These are phyloP conservation scores for Datnioides undecimradiatus DNA, from an alignment of 2,113 vertebrate genomes.

Conservation along the genomic window DNA sequence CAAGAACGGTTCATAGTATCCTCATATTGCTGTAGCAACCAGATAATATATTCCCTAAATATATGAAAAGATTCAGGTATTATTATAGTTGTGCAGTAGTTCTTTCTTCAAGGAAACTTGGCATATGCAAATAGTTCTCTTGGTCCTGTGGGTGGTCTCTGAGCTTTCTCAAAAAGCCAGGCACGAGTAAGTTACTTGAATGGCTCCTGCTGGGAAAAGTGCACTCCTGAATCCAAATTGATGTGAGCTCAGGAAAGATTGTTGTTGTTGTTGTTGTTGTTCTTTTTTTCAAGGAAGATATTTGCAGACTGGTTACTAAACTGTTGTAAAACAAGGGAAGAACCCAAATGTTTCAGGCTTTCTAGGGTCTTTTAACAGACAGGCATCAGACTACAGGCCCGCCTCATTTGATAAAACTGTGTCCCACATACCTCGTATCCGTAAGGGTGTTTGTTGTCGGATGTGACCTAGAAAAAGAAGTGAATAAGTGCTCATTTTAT, in stretches of 20 bases:
- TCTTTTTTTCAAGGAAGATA: not conserved
- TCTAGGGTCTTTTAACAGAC: slow-evolving; percentile 3
- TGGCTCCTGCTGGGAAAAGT: slow-evolving; percentile 38
- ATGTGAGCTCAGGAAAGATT: not conserved
- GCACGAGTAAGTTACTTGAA: slow-evolving; percentile 31
- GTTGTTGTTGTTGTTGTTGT: too few species aligned
- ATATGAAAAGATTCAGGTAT: not conserved
- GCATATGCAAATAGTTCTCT: slow-evolving; percentile 30
- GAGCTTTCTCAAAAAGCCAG: slow-evolving; percentile 20
- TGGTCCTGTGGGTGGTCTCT: slow-evolving; percentile 43
- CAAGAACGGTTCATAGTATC: too few species aligned
- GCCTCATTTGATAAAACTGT: slow-evolving; percentile 29
- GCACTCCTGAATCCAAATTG: slow-evolving; percentile 31
- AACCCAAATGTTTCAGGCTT: not conserved
- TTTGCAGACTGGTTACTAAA: not conserved
- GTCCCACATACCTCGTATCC: slow-evolving; percentile 32
- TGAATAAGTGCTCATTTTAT: not conserved
- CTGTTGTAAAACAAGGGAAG: not conserved
- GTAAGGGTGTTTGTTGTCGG: slow-evolving; percentile 43
- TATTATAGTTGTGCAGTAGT: not conserved
- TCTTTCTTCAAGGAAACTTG: not conserved
- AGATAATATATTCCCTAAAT: not conserved
- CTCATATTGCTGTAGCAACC: not conserved
- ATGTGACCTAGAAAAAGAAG: slow-evolving; percentile 54
- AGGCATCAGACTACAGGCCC: slow-evolving; percentile 9